Conservation (phyloP, 2,888 invertebrate genomes). For the Luffia ferchaultella region DNA sequence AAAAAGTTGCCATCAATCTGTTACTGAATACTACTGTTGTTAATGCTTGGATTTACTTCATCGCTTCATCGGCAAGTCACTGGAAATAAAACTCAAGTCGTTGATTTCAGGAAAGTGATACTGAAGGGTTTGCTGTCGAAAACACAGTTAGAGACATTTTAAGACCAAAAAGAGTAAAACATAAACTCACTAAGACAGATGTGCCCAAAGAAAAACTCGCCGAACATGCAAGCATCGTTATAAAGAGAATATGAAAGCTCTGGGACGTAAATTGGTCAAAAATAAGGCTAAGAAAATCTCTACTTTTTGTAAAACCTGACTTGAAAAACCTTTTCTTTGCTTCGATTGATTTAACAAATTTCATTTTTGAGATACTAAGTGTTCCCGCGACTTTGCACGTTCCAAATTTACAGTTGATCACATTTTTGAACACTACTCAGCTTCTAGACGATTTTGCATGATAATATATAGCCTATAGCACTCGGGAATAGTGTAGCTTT, state of each 20-base stretch:
- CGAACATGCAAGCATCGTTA: constrained; percentile 11
- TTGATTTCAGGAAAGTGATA: constrained; percentile 4
- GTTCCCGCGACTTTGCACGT: too few relatives aligned
- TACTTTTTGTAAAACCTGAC: constrained; percentile 18
- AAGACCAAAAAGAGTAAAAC: constrained; percentile 8
- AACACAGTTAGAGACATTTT: constrained; percentile 7
- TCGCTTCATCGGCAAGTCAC: background rate
- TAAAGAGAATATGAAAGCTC: constrained; percentile 14
- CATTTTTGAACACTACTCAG: too few relatives aligned
- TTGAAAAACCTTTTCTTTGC: constrained; percentile 15
- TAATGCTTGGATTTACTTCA: constrained; percentile 14
- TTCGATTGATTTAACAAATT: constrained; percentile 1
- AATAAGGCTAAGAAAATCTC: constrained; percentile 21
- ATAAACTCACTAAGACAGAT: constrained; percentile 12
- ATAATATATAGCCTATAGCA: too few relatives aligned
- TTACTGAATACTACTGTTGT: constrained; percentile 20
- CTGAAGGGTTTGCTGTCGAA: background rate
- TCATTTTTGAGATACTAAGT: background rate
- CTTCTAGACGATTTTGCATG: too few relatives aligned
- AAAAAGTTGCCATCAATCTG: constrained; percentile 19
- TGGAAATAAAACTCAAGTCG: too few relatives aligned
- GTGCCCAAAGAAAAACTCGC: constrained; percentile 15
- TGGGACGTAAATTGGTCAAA: constrained; percentile 17
- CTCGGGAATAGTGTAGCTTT: too few relatives aligned
- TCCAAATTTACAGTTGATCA: too few relatives aligned